Evolutionary conservation across 1,140 invertebrate species (phyloP), one percentile per base, ranked within the genome.

Genomic region (Drosophila parvula): DNA sequence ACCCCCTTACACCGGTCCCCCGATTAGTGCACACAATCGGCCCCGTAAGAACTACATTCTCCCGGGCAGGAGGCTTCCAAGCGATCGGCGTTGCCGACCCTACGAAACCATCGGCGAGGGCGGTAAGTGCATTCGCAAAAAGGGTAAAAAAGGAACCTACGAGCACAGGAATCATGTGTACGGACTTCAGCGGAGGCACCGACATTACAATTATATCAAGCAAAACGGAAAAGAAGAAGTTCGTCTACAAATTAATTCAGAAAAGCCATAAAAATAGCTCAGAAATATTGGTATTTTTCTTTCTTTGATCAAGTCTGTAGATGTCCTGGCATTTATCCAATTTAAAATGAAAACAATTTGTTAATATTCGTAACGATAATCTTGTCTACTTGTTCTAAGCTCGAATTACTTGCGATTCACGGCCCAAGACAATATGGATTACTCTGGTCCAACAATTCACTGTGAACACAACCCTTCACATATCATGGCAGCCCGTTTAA

Each of bases 101-200:
- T 65, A 88, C 30, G 83, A 88, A 32, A 57, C 65, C 0, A 6
- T 62, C 0, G 65, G n/a, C 0, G 27, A 22, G 18, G 60, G 11
- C 2, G 53, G 53, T 4, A 18, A n/a, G n/a, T 63, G 60, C 14
- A 16, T 41, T 16, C 75, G 45, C 3, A 86, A 63, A 48, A 16
- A 8, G 2, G 56, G 59, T 2, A 61, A 61, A 18, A 34, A 12
- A 3, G 75, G 75, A 3, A 3, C 45, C 0, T 78, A 81, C 22
- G 10, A 60, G 48, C 81, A 85, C 43, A 48, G 6, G n/a, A 36
- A 62, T 43, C 81, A 81, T 16, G 7, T 32, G 5, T 81, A 81
- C 34, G 56, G 71, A 14, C 11, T n/a, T 1, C 62, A 62, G 43
- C 10, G 0, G 4, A 63, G 61, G 12, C 61, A 79, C 45, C 56